phyloP scores from a whole-genome alignment of 1,140 invertebrate species.

The Epicauta chinensis region DNA sequence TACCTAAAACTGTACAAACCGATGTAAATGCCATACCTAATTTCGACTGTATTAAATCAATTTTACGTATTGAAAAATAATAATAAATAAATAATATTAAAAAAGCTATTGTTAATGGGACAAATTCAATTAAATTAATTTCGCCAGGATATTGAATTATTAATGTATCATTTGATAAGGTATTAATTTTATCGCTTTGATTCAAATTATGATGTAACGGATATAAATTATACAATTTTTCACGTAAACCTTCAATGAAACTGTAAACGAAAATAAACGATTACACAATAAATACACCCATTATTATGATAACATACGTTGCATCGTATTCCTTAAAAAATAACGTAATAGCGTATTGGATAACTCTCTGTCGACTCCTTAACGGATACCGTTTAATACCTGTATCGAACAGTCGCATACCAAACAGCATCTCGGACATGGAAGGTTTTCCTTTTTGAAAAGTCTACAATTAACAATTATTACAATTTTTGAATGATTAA shows the following conservation, averaged over 20 bases:
- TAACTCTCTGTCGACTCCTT: conserved; percentile 69
- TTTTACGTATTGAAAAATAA: conserved; percentile 92
- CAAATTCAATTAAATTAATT: conserved; percentile 79
- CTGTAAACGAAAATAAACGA: conserved; percentile 48
- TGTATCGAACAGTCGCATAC: conserved; percentile 82
- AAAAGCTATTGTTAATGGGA: conserved; percentile 79
- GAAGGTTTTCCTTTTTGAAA: conserved; percentile 73
- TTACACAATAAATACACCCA: neutral
- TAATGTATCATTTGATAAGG: conserved; percentile 48
- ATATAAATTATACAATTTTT: conserved; percentile 64
- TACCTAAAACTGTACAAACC: conserved; percentile 80
- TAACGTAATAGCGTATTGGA: conserved; percentile 87
- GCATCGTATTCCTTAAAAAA: conserved; percentile 75
- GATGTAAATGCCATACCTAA: conserved; percentile 84
- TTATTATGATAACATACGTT: conserved; percentile 49
- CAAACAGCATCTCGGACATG: conserved; percentile 86
- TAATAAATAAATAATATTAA: conserved; percentile 83
- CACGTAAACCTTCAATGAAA: conserved; percentile 67
- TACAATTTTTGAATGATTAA: neutral
- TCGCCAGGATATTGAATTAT: conserved; percentile 83
- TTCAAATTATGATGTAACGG: conserved; percentile 57
- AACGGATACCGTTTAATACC: conserved; percentile 83
- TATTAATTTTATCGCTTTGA: conserved; percentile 27
- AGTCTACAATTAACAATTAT: conserved; percentile 47
- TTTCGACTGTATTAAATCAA: conserved; percentile 90